Evolutionary conservation across 1,140 invertebrate species (phyloP), one percentile per base, ranked within the genome.

Genomic region (Ceratina australensis): DNA sequence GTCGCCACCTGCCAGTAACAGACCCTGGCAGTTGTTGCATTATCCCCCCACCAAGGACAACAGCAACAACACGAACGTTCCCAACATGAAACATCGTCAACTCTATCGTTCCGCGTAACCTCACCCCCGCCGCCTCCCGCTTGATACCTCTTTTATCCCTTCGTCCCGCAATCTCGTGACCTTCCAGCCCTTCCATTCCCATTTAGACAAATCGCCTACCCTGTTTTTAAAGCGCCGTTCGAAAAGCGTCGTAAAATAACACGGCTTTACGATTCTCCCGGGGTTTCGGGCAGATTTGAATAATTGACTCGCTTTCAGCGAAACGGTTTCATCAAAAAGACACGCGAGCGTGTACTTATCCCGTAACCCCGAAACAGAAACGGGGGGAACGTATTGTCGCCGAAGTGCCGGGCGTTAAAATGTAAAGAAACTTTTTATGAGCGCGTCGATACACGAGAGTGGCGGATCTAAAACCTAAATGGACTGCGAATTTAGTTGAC

Each of bases 1-100:
- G 80, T 71, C 76, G 80, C 85, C 85, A 87, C 82, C 85, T 87
- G 77, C 18, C 73, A 78, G 63, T 22, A 26, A 0, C 18, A 47
- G 47, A 69, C 54, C 59, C n/a, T 33, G 66, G 0, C 56, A 54
- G 24, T 63, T 80, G 64, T 57, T 80, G 59, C 72, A 50, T 54
- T 61, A 66, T 61, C 60, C 49, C 49, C 47, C 47, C 49, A 50
- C 24, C 33, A 50, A 79, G 16, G 60, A 73, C 24, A 64, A 79
- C 20, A 52, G 24, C 57, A 65, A 64, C 64, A 72, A 78, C 57
- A 54, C 24, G 61, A 67, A 10, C n/a, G 18, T 54, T 63, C 10
- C 66, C 42, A 77, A 63, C 22, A 18, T 47, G 47, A 63, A 71
- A 54, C 52, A n/a, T 15, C 7, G 47, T n/a, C n/a, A n/a, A n/a